A percentile compares a stretch with the other conserved stretches of the same genome.
Evolutionary conservation across 2,113 vertebrate species (phyloP).

Genomic region (Neogobius melanostomus): DNA sequence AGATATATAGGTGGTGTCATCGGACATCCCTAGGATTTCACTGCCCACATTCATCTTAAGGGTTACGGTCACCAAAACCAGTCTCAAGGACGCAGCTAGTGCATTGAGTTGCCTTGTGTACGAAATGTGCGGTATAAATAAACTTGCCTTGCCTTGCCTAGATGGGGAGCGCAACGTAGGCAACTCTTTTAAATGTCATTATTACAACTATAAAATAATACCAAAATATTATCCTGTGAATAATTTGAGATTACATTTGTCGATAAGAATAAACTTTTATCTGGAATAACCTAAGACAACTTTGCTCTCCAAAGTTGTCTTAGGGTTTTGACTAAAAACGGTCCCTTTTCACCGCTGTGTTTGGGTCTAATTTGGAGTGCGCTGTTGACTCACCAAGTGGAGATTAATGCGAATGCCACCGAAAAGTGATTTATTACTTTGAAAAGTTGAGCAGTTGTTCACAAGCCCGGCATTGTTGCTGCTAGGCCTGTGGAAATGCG

Average conservation of each 20-base stretch:
- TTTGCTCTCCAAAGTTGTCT: not conserved
- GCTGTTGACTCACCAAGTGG: constrained; percentile 19
- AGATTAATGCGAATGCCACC: constrained; percentile 14
- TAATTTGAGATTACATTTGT: not conserved
- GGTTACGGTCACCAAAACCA: too few relatives aligned
- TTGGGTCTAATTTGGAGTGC: constrained; percentile 22
- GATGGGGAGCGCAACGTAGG: too few relatives aligned
- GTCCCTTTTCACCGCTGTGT: not conserved
- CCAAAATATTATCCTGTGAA: too few relatives aligned
- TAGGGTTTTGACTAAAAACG: not conserved
- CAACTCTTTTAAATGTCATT: too few relatives aligned
- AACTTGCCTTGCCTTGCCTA: too few relatives aligned
- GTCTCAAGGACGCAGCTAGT: too few relatives aligned
- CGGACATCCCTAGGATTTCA: too few relatives aligned
- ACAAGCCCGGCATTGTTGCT: constrained; percentile 59
- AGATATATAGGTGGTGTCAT: too few relatives aligned
- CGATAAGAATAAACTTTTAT: not conserved
- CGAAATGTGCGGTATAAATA: too few relatives aligned
- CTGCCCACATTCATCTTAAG: too few relatives aligned
- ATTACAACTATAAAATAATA: too few relatives aligned
- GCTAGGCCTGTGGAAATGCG: constrained; percentile 43
- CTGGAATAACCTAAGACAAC: not conserved
- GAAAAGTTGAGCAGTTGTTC: constrained; percentile 46
- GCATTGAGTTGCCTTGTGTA: too few relatives aligned
- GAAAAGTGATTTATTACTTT: constrained; percentile 49